phyloP scores from a whole-genome alignment of 1,140 invertebrate species.

The Aphaenogaster ashmeadi region DNA sequence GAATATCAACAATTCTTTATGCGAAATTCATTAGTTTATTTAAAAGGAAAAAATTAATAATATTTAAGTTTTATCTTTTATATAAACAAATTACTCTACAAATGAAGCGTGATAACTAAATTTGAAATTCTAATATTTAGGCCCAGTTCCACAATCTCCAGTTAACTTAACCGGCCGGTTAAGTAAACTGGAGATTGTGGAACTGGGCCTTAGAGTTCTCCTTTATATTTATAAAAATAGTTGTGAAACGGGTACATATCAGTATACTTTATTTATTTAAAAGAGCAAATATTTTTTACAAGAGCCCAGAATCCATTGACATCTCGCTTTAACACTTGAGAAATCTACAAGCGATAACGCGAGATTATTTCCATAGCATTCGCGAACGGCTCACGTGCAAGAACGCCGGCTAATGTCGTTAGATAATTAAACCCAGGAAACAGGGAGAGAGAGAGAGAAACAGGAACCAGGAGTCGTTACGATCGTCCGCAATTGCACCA shows the following conservation, averaged over 20 bases:
- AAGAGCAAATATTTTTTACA: slow-evolving; percentile 24
- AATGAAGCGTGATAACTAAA: slow-evolving; percentile 12
- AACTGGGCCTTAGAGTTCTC: too few species aligned
- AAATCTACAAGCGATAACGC: background rate
- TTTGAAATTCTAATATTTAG: slow-evolving; percentile 24
- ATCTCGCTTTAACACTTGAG: background rate
- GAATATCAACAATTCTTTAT: slow-evolving; percentile 4
- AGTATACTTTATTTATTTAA: background rate
- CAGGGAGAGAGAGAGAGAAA: background rate
- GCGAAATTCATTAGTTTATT: background rate
- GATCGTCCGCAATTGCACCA: slow-evolving; percentile 40
- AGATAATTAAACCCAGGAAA: background rate
- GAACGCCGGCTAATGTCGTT: background rate
- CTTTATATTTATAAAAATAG: background rate
- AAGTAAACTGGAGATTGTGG: too few species aligned
- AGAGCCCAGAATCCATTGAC: background rate
- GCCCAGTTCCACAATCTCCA: too few species aligned
- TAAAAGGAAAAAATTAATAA: background rate
- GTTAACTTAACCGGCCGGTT: too few species aligned
- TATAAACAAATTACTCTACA: background rate
- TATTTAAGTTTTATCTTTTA: background rate
- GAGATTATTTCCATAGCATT: slow-evolving; percentile 7
- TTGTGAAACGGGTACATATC: background rate
- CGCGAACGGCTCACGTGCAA: background rate
- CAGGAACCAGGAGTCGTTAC: slow-evolving; percentile 30